Evolutionary conservation across 2,113 vertebrate genomes (phyloP).

Genomic region (Castor canadensis): DNA sequence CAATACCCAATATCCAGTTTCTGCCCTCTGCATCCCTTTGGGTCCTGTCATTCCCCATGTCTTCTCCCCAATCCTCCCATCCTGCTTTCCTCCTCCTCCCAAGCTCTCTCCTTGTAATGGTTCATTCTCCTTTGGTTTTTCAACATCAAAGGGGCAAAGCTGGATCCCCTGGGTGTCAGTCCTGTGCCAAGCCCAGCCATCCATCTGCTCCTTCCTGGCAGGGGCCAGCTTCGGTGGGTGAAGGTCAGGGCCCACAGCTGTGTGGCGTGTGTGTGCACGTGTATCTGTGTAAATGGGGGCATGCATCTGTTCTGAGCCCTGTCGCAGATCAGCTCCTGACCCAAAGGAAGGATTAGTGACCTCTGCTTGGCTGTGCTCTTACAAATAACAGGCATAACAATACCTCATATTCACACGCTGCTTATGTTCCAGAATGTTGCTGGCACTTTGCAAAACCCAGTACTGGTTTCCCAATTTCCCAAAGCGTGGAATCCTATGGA

Average conservation of each 20-base stretch:
- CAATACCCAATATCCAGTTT: neutral
- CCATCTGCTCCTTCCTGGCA: constrained; percentile 69
- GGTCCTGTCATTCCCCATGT: neutral
- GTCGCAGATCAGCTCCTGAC: constrained; percentile 58
- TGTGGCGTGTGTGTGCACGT: neutral
- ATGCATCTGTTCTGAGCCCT: constrained; percentile 66
- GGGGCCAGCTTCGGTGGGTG: constrained; percentile 34
- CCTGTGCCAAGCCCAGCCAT: constrained; percentile 31
- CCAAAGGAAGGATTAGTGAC: constrained; percentile 49
- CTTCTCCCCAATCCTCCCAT: neutral
- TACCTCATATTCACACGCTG: constrained; percentile 52
- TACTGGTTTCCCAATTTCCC: constrained; percentile 1
- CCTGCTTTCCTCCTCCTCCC: neutral
- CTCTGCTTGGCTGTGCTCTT: constrained; percentile 39
- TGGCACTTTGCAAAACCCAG: constrained; percentile 41
- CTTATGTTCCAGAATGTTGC: constrained; percentile 39
- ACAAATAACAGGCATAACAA: constrained; percentile 40
- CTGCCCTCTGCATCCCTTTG: constrained; percentile 37
- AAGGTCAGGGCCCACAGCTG: constrained; percentile 54
- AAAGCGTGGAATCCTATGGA: neutral
- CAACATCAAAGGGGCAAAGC: constrained; percentile 72
- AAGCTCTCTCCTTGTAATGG: constrained; percentile 32
- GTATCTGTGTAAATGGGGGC: constrained; percentile 30
- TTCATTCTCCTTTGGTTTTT: constrained; percentile 66
- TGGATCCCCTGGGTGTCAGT: constrained; percentile 45